These are phyloP conservation scores for Brachyistius frenatus DNA, from an alignment of 2,113 vertebrate genomes.

Conservation along the genomic window DNA sequence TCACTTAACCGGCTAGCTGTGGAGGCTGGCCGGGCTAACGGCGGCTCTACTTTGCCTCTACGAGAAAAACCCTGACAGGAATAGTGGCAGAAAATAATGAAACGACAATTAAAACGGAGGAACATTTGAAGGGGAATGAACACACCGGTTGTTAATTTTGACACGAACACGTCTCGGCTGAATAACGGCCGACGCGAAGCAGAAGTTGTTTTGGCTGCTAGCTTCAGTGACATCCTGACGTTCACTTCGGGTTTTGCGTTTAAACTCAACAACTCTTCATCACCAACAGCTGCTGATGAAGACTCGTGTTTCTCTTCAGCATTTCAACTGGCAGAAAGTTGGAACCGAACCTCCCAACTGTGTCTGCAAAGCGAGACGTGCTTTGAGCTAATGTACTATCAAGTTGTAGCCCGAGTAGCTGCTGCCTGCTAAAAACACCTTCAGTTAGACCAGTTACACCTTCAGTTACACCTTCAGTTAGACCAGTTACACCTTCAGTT, in stretches of 20 bases:
- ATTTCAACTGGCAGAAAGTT: too few relatives aligned
- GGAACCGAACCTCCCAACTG: too few relatives aligned
- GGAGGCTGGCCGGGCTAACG: slow-evolving; percentile 12
- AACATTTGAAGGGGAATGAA: background rate
- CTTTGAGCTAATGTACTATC: too few relatives aligned
- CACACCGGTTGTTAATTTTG: background rate
- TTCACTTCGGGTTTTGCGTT: background rate
- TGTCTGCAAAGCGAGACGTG: too few relatives aligned
- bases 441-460: too few relatives aligned
- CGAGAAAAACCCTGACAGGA: background rate
- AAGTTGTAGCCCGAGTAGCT: too few relatives aligned
- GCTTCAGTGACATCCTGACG: background rate
- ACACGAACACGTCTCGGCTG: background rate
- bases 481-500: too few relatives aligned
- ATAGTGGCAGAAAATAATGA: accelerated
- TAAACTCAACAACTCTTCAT: background rate
- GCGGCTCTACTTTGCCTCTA: background rate
- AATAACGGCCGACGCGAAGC: background rate
- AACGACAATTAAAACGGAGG: too few relatives aligned
- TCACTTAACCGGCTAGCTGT: slow-evolving; percentile 14
- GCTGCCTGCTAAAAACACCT: too few relatives aligned
- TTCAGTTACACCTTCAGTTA: too few relatives aligned
- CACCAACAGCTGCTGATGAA: too few relatives aligned
- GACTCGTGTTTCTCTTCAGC: too few relatives aligned
- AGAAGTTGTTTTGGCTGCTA: slow-evolving; percentile 3